phyloP scores from a whole-genome alignment of 2,797 vertebrate species.

The Sylvia borin region DNA sequence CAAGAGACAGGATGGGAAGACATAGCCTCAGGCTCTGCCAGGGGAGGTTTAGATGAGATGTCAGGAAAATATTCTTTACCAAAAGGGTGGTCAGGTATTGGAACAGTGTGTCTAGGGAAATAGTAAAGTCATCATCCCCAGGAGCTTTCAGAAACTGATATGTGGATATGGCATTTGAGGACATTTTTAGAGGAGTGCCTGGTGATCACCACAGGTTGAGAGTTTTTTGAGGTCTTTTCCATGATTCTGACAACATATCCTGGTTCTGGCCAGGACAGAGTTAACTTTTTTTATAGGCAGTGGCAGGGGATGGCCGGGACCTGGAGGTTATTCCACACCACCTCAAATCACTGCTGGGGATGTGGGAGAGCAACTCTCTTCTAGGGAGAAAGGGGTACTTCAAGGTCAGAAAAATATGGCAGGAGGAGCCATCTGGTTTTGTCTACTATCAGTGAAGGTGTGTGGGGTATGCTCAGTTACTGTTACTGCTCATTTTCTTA shows the following conservation, averaged over 20 bases:
- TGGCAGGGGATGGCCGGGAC: too few species aligned
- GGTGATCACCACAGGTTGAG: accelerated
- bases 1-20: neutral
- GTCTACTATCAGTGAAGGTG: neutral
- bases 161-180: neutral
- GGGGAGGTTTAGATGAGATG: neutral
- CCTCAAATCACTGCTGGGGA: accelerated
- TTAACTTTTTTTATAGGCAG: neutral
- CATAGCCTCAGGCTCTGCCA: neutral
- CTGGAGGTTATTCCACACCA: neutral
- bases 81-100: neutral
- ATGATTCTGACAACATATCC: neutral
- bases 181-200: neutral
- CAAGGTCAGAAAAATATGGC: neutral
- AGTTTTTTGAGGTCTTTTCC: neutral
- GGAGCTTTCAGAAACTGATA: neutral
- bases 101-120: neutral
- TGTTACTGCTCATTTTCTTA: neutral
- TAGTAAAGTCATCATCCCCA: too few species aligned
- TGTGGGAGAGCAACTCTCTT: neutral
- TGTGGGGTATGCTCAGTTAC: too few species aligned
- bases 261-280: neutral
- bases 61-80: neutral
- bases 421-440: accelerated
- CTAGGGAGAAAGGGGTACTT: too few species aligned